phyloP scores from a whole-genome alignment of 2,888 invertebrate species.

The Drosophila meridiana region DNA sequence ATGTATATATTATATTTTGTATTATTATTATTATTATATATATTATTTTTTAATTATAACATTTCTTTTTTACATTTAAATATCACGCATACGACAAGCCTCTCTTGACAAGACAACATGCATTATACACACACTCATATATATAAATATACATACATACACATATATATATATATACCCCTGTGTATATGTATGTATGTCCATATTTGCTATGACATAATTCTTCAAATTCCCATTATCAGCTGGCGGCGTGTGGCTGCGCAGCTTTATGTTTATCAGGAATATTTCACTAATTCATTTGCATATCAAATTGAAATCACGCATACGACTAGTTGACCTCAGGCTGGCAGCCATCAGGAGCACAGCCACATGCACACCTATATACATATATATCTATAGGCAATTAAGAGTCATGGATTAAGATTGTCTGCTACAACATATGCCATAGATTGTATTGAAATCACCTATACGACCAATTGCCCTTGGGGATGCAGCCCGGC shows the following conservation, averaged over 20 bases:
- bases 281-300: neutral
- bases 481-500: conserved; percentile 46
- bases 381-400: too few relatives aligned
- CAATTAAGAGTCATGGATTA: too few relatives aligned
- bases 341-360: neutral
- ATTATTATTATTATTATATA: too few relatives aligned
- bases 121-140: neutral
- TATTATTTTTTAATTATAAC: too few relatives aligned
- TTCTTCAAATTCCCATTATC: neutral
- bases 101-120: too few relatives aligned
- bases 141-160: neutral
- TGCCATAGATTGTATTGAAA: too few relatives aligned
- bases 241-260: neutral
- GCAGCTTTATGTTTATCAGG: neutral
- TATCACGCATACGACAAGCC: neutral
- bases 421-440: too few relatives aligned
- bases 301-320: neutral
- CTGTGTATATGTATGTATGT: neutral
- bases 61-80: neutral
- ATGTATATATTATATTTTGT: too few relatives aligned
- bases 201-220: neutral
- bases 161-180: neutral
- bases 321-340: neutral
- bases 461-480: conserved; percentile 41
- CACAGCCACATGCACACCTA: neutral